Evolutionary conservation across 2,888 invertebrate species (phyloP).

Genomic region (Hyles lineata): DNA sequence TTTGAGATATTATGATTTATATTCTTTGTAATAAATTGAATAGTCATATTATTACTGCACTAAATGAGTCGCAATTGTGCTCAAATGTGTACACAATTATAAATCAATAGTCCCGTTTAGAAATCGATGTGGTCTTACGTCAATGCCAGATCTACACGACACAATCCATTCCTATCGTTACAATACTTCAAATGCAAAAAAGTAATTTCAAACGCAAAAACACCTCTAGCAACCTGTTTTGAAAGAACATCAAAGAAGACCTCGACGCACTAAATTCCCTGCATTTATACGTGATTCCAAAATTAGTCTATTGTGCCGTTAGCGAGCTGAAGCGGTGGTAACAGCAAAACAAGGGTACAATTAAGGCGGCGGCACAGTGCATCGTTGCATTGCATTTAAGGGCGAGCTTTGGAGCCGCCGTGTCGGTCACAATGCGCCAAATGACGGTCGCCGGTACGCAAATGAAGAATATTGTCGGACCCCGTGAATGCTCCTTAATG

Average conservation of each 20-base stretch:
- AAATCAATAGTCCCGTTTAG: background rate
- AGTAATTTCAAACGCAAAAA: slow-evolving; percentile 10
- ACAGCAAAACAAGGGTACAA: slow-evolving; percentile 78
- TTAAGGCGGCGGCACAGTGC: slow-evolving; percentile 75
- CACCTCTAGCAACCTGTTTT: slow-evolving; percentile 3
- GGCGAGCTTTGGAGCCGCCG: slow-evolving; percentile 53
- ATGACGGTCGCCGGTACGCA: slow-evolving; percentile 79
- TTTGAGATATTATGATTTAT: too few species aligned
- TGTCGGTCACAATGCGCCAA: slow-evolving; percentile 78
- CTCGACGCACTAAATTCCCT: slow-evolving; percentile 10
- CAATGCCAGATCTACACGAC: background rate
- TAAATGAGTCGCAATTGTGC: too few species aligned
- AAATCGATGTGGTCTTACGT: background rate
- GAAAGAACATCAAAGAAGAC: slow-evolving; percentile 9
- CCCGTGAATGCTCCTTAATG: slow-evolving; percentile 83
- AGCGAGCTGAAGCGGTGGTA: slow-evolving; percentile 41
- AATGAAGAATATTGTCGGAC: slow-evolving; percentile 85
- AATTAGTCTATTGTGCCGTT: slow-evolving; percentile 23
- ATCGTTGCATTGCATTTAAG: slow-evolving; percentile 69
- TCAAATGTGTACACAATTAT: background rate
- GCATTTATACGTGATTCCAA: slow-evolving; percentile 25
- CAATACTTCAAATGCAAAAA: background rate
- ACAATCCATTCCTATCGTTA: background rate
- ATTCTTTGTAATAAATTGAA: too few species aligned
- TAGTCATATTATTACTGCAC: too few species aligned